Evolutionary conservation across 2,888 invertebrate species (phyloP).

Genomic region (Acleris emargana): DNA sequence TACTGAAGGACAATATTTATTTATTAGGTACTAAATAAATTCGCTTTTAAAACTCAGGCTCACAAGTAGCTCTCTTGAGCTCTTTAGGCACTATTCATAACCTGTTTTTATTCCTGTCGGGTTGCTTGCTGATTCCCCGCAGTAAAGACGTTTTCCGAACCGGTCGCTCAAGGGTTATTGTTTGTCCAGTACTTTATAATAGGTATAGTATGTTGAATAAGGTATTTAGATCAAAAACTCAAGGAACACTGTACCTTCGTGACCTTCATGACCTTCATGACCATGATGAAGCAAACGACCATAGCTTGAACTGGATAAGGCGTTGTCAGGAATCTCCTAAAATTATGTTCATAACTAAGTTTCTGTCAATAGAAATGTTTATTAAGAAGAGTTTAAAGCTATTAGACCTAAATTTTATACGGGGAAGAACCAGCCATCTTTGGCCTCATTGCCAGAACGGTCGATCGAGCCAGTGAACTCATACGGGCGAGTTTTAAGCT

Average conservation of each 20-base stretch:
- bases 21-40: not conserved
- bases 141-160: conserved; percentile 18
- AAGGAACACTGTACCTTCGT: conserved; percentile 6
- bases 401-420: too few relatives aligned
- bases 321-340: conserved; percentile 69
- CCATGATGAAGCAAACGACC: conserved; percentile 65
- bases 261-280: conserved; percentile 62
- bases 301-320: conserved; percentile 63
- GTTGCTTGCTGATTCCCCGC: conserved; percentile 17
- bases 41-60: not conserved
- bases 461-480: too few relatives aligned
- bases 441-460: too few relatives aligned
- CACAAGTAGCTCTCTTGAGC: not conserved
- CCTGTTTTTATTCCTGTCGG: conserved; percentile 28
- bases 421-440: too few relatives aligned
- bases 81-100: conserved; percentile 22
- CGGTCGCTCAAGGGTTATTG: conserved; percentile 19
- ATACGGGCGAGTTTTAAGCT: too few relatives aligned
- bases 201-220: too few relatives aligned
- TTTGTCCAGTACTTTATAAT: conserved; percentile 2
- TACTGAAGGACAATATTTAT: not conserved
- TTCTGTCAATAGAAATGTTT: not conserved
- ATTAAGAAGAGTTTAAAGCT: too few relatives aligned
- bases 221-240: too few relatives aligned
- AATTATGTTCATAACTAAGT: conserved; percentile 41